These are phyloP conservation scores for Petrocephalus sullivani DNA, from an alignment of 2,797 vertebrate genomes.

Conservation along the genomic window DNA sequence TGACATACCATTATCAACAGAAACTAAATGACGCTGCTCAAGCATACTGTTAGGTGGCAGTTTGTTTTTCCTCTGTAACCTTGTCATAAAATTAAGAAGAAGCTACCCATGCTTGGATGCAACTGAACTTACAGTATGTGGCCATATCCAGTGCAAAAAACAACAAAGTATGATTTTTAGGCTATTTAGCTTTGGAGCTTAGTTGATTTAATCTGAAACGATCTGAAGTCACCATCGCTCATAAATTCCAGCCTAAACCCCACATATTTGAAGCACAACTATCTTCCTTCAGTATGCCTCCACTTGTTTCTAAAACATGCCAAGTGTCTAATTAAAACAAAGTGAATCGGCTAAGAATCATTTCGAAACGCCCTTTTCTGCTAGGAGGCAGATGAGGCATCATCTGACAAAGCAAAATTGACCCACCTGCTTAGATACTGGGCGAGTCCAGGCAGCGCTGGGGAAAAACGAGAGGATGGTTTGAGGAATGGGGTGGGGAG, in stretches of 20 bases:
- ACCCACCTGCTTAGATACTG: background rate
- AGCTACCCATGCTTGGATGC: background rate
- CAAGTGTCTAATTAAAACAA: background rate
- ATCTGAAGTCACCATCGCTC: background rate
- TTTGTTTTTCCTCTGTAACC: background rate
- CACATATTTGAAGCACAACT: background rate
- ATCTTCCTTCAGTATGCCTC: background rate
- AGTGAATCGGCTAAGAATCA: background rate
- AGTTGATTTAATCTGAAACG: background rate
- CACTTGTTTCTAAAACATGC: slow-evolving; percentile 7
- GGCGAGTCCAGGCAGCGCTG: slow-evolving; percentile 8
- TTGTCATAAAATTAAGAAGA: background rate
- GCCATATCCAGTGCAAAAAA: background rate
- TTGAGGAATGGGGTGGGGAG: background rate
- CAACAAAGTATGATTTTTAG: background rate
- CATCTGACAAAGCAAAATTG: background rate
- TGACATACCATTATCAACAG: background rate
- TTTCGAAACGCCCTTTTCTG: background rate
- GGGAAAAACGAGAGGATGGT: background rate
- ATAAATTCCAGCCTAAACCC: background rate
- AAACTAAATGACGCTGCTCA: background rate
- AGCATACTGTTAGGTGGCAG: background rate
- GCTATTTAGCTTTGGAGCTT: background rate
- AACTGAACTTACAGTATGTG: background rate
- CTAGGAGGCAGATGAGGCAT: background rate